Conservation (phyloP, 2,888 invertebrate species). For the Drosophila subquinaria region DNA sequence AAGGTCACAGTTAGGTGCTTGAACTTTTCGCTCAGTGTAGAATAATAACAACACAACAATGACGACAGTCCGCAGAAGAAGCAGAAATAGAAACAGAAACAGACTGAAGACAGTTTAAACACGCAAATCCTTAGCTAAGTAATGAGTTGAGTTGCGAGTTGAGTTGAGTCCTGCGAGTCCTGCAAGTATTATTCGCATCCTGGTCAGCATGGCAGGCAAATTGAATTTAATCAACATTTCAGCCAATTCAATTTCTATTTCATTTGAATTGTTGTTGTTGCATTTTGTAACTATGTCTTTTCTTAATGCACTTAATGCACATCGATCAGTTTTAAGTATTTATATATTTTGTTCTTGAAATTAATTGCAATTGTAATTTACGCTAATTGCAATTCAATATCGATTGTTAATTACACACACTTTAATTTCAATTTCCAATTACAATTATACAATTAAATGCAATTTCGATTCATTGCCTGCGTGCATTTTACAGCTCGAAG, state of each 20-base stretch:
- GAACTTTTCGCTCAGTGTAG: too few species aligned
- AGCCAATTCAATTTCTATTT: conserved; percentile 1
- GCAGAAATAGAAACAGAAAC: not conserved
- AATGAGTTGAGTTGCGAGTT: conserved; percentile 38
- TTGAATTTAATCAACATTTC: conserved; percentile 40
- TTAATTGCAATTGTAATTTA: conserved; percentile 33
- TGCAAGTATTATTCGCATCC: conserved; percentile 6
- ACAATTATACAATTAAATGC: not conserved
- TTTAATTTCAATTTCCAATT: conserved; percentile 18
- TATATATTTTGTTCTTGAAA: conserved; percentile 5
- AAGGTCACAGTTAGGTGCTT: too few species aligned
- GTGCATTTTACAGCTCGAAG: conserved; percentile 1
- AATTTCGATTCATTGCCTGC: conserved; percentile 1
- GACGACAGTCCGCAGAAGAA: not conserved
- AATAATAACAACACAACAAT: too few species aligned
- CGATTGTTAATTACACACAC: conserved; percentile 42
- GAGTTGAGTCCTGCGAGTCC: conserved; percentile 18
- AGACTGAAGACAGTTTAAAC: conserved; percentile 3
- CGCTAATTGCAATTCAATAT: conserved; percentile 40
- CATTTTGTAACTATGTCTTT: not conserved
- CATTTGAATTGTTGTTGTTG: conserved; percentile 13
- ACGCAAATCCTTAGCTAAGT: conserved; percentile 47
- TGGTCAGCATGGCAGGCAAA: conserved; percentile 37
- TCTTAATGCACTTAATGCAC: conserved; percentile 34
- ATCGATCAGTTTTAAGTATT: conserved; percentile 35